Evolutionary conservation across 2,797 vertebrate genomes (phyloP).

Genomic region (Chaetophractus vellerosus): DNA sequence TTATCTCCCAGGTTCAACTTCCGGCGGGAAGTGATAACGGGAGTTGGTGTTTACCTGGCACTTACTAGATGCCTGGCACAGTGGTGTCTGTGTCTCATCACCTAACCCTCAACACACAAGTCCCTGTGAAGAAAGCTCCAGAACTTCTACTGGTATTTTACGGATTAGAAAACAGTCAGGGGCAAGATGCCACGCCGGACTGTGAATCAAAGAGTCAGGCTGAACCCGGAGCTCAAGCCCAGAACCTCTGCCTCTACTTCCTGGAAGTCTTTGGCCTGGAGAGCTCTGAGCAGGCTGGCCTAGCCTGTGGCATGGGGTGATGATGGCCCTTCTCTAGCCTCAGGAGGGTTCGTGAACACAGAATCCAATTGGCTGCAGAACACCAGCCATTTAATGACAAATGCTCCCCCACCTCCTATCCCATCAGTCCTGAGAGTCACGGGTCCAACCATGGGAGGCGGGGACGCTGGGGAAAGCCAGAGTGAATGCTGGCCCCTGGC

Average conservation of each 20-base stretch:
- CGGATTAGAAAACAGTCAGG: not conserved
- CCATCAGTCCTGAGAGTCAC: not conserved
- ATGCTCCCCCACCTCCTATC: not conserved
- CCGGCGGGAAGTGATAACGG: not conserved
- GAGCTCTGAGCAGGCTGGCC: not conserved
- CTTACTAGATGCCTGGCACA: not conserved
- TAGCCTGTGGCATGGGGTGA: not conserved
- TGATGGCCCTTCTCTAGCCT: not conserved
- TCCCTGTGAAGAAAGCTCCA: not conserved
- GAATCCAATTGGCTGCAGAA: conserved; percentile 52
- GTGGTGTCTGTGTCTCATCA: not conserved
- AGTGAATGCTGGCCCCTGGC: not conserved
- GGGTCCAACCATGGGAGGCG: not conserved
- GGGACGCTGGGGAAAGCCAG: not conserved
- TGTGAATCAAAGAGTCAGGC: not conserved
- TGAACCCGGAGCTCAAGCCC: no score
- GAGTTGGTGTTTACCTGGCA: not conserved
- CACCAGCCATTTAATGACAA: conserved; percentile 77
- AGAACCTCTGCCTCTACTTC: not conserved
- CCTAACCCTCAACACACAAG: not conserved
- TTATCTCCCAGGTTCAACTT: not conserved
- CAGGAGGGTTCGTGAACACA: conserved; percentile 27
- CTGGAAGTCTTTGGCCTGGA: not conserved
- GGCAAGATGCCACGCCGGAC: not conserved
- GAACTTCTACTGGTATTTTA: not conserved